phyloP scores from a whole-genome alignment of 2,797 vertebrate species.

The Tenualosa thibaudeaui region DNA sequence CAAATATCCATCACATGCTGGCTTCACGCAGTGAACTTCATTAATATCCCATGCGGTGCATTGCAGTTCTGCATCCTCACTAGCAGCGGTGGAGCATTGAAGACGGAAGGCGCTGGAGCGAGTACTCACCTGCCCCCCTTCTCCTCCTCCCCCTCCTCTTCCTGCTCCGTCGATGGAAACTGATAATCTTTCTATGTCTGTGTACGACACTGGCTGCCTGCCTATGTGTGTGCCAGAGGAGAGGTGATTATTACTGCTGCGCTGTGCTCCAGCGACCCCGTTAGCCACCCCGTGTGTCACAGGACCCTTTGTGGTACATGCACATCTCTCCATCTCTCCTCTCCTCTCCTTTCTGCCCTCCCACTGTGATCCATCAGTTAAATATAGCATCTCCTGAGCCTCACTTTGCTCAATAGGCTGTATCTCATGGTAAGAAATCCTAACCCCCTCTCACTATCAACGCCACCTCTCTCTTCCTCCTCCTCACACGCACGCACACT shows the following conservation, averaged over 20 bases:
- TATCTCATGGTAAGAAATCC: background rate
- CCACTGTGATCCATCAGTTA: conserved; percentile 8
- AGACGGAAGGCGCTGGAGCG: background rate
- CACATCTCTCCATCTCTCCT: background rate
- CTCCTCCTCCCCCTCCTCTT: background rate
- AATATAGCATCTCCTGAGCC: background rate
- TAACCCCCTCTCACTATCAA: background rate
- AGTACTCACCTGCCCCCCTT: background rate
- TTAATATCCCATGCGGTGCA: conserved; percentile 13
- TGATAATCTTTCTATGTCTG: background rate
- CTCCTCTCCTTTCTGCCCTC: background rate
- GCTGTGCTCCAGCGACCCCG: background rate
- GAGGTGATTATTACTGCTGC: conserved; percentile 1
- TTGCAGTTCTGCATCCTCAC: background rate
- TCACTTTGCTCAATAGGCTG: background rate
- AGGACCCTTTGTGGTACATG: background rate
- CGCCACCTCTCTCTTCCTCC: background rate
- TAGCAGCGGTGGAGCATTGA: background rate
- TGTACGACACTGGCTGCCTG: background rate
- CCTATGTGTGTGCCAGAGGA: background rate
- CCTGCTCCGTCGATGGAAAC: background rate
- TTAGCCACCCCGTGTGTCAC: background rate
- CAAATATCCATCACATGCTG: conserved; percentile 1
- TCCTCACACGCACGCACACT: background rate
- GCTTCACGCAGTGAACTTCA: background rate